Evolutionary conservation across 2,113 vertebrate genomes (phyloP).

Genomic region (Amphiprion percula): DNA sequence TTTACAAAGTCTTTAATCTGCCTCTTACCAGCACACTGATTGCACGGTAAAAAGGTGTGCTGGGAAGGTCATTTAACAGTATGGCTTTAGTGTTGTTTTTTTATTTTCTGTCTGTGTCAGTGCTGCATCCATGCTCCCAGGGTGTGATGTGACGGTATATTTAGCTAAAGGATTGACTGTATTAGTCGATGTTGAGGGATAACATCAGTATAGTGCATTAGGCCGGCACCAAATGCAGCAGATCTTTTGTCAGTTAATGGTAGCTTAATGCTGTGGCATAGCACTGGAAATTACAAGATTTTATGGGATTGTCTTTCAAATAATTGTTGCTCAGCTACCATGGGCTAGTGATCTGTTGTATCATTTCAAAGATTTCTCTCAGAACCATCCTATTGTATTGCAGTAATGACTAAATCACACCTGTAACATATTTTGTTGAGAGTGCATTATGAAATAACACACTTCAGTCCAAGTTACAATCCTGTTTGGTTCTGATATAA

Average conservation of each 20-base stretch:
- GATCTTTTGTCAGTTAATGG: slow-evolving; percentile 78
- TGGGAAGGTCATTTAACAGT: slow-evolving; percentile 24
- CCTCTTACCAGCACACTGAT: slow-evolving; percentile 53
- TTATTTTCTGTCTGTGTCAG: background rate
- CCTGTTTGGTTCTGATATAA: background rate
- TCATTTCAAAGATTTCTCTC: slow-evolving; percentile 29
- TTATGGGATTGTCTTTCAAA: slow-evolving; percentile 70
- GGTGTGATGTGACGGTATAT: slow-evolving; percentile 46
- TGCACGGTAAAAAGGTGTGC: slow-evolving; percentile 30
- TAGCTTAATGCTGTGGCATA: slow-evolving; percentile 63
- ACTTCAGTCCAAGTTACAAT: background rate
- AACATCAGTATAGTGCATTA: slow-evolving; percentile 52
- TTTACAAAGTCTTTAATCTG: slow-evolving; percentile 63
- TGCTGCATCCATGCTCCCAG: slow-evolving; percentile 17
- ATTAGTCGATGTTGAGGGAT: slow-evolving; percentile 54
- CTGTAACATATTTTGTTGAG: no score
- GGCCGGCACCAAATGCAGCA: slow-evolving; percentile 55
- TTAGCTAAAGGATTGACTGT: slow-evolving; percentile 55
- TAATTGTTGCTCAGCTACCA: slow-evolving; percentile 66
- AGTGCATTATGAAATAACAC: no score
- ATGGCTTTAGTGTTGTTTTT: slow-evolving; percentile 11
- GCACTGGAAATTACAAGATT: slow-evolving; percentile 60
- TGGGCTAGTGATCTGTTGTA: slow-evolving; percentile 20
- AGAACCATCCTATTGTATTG: background rate
- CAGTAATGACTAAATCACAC: no score